These are phyloP conservation scores for Palaemon carinicauda DNA, from an alignment of 1,140 invertebrate genomes.

Conservation along the genomic window DNA sequence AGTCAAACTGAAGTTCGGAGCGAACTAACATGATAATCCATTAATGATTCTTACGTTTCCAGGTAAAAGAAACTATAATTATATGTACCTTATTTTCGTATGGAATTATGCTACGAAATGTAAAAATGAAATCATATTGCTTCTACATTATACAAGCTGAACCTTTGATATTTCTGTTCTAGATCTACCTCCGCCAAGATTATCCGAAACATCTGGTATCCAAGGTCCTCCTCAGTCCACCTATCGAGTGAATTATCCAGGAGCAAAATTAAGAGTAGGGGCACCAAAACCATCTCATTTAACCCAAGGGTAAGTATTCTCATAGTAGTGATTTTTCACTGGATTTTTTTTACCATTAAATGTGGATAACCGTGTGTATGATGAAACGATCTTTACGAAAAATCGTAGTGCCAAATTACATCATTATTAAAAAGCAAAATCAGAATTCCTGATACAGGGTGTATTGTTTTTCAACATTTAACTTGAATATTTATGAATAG, in stretches of 20 bases:
- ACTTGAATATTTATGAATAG: too few species aligned
- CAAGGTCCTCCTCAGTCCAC: neutral
- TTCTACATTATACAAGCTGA: neutral
- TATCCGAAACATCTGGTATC: neutral
- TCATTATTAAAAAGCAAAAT: too few species aligned
- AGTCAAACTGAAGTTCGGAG: too few species aligned
- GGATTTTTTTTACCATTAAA: neutral
- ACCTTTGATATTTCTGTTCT: neutral
- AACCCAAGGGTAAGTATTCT: neutral
- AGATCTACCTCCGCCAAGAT: conserved; percentile 38
- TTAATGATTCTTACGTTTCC: too few species aligned
- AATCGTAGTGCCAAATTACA: too few species aligned
- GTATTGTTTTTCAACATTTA: too few species aligned
- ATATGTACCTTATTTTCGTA: too few species aligned
- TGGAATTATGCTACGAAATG: too few species aligned
- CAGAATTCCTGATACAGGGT: too few species aligned
- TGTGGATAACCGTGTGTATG: neutral
- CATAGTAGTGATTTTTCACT: neutral
- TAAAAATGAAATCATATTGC: too few species aligned
- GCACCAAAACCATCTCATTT: conserved; percentile 27
- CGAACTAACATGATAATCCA: too few species aligned
- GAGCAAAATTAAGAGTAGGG: conserved; percentile 14
- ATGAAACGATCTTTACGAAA: neutral
- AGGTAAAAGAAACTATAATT: too few species aligned
- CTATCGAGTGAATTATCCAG: conserved; percentile 40